Evolutionary conservation across 2,113 vertebrate species (phyloP), one percentile per base, ranked within the genome.

Genomic region (Poeciliopsis turrubarensis): DNA sequence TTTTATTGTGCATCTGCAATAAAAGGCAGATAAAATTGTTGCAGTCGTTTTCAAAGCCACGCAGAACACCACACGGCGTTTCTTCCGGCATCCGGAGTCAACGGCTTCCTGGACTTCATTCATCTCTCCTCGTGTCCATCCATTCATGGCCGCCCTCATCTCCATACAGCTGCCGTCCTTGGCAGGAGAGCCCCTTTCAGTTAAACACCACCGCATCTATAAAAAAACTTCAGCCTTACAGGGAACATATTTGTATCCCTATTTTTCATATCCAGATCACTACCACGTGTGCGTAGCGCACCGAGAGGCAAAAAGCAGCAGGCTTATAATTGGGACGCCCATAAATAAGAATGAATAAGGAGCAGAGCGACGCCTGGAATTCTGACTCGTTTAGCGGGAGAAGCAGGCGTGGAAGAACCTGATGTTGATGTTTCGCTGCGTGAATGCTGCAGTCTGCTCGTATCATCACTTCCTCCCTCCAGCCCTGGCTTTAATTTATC

Each of bases 131-230:
- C 90, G 84, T 83, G 87, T 89, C 90, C 83, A 70, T 80, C 86
- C 80, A 91, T 90, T 91, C 92, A 92, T 65, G 72, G 37, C 60
- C 2, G 47, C 84, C 73, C 90, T 86, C 87, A 91, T 92, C 86
- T 92, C 89, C 90, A 91, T 92, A 83, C 92, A 93, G 90, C 92
- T 93, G 91, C 70, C 81, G 70, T 73, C 65, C 44, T 73, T 79
- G 70, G 87, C 83, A 85, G 66, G 72, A 81, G 47, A 73, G 66
- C 74, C 75, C 73, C 70, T 88, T 37, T 86, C 68, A 87, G 83
- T 86, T 79, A 80, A 86, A 70, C 84, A 78, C 61, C 72, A 60
- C 13, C 31, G 34, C 77, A 57, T 70, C 29, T 31, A 66, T 73
- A 44, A 79, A 73, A 73, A 70, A 71, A 69, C n/a, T 67, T 67